Conservation (phyloP, 2,113 vertebrate species). For the Pelobates fuscus region DNA sequence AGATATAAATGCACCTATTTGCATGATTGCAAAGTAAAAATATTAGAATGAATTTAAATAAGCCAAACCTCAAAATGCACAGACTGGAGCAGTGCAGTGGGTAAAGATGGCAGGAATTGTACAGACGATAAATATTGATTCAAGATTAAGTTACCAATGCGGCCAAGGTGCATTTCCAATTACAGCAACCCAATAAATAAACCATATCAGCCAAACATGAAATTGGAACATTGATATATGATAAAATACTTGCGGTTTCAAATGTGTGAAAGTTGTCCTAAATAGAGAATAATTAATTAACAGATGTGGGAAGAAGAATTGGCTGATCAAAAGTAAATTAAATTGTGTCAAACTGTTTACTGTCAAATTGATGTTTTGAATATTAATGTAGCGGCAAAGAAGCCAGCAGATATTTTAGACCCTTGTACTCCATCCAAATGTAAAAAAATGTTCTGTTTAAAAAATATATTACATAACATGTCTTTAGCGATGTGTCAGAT, state of each 20-base stretch:
- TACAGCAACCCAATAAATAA: neutral
- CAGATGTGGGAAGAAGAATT: neutral
- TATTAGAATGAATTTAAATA: neutral
- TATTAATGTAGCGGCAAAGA: neutral
- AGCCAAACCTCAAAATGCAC: neutral
- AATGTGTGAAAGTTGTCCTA: neutral
- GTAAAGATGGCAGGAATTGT: neutral
- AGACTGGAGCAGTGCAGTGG: neutral
- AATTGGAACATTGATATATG: neutral
- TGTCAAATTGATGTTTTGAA: neutral
- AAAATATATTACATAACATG: too few relatives aligned
- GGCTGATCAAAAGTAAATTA: conserved; percentile 1
- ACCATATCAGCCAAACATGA: neutral
- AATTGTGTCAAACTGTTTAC: neutral
- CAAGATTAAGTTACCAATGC: neutral
- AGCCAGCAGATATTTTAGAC: too few relatives aligned
- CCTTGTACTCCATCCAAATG: too few relatives aligned
- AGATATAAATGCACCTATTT: conserved; percentile 11
- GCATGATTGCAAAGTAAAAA: neutral
- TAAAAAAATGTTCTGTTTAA: too few relatives aligned
- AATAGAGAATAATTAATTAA: neutral
- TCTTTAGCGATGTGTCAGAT: too few relatives aligned
- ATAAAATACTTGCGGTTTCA: neutral
- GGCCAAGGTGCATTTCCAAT: neutral
- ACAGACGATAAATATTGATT: neutral